Conservation (phyloP, 1,140 invertebrate species). For the Ectropis grisescens region DNA sequence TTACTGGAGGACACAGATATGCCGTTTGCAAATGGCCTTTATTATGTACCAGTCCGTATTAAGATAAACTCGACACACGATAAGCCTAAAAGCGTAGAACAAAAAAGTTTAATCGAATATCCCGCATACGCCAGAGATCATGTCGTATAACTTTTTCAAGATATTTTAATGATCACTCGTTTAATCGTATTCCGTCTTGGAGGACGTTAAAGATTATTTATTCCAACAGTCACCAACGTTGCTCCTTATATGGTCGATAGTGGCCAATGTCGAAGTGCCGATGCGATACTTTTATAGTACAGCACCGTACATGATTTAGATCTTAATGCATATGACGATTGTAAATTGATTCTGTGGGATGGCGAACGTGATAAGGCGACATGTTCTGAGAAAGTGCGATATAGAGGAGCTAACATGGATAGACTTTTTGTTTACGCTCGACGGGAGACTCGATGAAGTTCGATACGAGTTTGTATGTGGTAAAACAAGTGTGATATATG, state of each 20-base stretch:
- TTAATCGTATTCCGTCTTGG: constrained; percentile 25
- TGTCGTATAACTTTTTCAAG: not conserved
- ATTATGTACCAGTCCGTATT: too few relatives aligned
- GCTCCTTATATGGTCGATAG: constrained; percentile 26
- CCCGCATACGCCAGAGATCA: too few relatives aligned
- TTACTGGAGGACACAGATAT: too few relatives aligned
- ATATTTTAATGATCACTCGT: constrained; percentile 40
- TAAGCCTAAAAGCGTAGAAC: too few relatives aligned
- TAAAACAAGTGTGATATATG: too few relatives aligned
- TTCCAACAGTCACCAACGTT: constrained; percentile 26
- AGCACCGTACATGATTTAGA: constrained; percentile 11
- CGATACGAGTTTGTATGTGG: too few relatives aligned
- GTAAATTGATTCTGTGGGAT: constrained; percentile 7
- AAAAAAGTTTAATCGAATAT: too few relatives aligned
- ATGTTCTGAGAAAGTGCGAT: constrained; percentile 6
- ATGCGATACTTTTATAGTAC: constrained; percentile 12
- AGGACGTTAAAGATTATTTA: constrained; percentile 34
- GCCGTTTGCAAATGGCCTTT: too few relatives aligned
- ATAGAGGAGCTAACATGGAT: not conserved
- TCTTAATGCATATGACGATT: constrained; percentile 15
- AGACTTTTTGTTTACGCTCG: too few relatives aligned
- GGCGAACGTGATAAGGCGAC: constrained; percentile 7
- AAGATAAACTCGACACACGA: too few relatives aligned
- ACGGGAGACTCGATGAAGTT: too few relatives aligned
- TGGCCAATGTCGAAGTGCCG: constrained; percentile 28